Evolutionary conservation across 2,797 vertebrate genomes (phyloP).

Genomic region (Sebastolobus altivelis): DNA sequence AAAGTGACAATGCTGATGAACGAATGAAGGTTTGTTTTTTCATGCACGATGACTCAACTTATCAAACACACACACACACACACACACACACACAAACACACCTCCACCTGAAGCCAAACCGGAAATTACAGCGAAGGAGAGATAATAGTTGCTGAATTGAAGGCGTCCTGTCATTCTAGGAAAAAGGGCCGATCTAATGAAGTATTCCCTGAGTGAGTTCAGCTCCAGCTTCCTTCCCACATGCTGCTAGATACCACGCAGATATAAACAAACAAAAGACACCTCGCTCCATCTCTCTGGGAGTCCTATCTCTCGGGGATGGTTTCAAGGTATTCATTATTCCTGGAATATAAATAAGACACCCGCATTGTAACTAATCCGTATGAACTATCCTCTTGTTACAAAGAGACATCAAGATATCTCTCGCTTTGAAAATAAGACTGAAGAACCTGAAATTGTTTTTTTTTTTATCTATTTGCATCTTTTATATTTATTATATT

Average conservation of each 20-base stretch:
- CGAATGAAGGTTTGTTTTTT: neutral
- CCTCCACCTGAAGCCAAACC: neutral
- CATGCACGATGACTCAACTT: neutral
- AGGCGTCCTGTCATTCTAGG: conserved; percentile 43
- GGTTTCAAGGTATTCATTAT: conserved; percentile 9
- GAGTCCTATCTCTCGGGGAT: neutral
- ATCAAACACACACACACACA: conserved; percentile 22
- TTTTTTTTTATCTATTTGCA: neutral
- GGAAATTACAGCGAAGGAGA: conserved; percentile 32
- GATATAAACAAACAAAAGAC: conserved; percentile 53
- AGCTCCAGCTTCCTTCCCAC: conserved; percentile 29
- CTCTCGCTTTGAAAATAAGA: neutral
- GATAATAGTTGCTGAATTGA: conserved; percentile 57
- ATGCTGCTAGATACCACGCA: conserved; percentile 28
- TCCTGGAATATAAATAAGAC: conserved; percentile 28
- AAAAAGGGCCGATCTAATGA: conserved; percentile 55
- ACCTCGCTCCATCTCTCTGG: neutral
- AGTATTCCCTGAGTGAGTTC: conserved; percentile 42
- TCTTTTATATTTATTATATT: neutral
- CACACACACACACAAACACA: conserved; percentile 17
- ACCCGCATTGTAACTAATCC: neutral
- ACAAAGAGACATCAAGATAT: neutral
- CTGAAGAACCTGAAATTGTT: neutral
- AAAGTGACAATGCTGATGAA: neutral
- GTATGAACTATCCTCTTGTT: neutral